A percentile compares a stretch with the other conserved stretches of the same genome.
phyloP scores from a whole-genome alignment of 1,140 invertebrate genomes.

The Drosophila tsacasi region DNA sequence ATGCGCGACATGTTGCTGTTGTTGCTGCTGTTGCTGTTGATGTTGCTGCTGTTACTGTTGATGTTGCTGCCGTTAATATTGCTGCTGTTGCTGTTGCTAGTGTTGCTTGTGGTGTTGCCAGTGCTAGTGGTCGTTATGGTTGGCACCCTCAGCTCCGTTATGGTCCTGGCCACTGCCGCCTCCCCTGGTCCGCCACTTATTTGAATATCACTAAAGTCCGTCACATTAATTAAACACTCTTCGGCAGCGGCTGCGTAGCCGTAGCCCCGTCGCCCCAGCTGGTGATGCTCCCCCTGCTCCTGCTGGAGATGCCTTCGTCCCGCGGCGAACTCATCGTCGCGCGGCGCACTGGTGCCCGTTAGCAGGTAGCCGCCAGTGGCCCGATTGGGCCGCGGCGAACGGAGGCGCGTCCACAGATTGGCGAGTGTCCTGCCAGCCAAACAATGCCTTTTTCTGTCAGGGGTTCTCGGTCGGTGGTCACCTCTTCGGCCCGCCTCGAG shows the following conservation, averaged over 20 bases:
- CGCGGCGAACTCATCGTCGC: conserved; percentile 68
- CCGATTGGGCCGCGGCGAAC: conserved; percentile 85
- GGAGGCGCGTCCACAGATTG: conserved; percentile 85
- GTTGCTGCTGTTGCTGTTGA: conserved; percentile 29
- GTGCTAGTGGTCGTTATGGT: conserved; percentile 61
- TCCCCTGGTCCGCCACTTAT: conserved; percentile 32
- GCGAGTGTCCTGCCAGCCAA: conserved; percentile 55
- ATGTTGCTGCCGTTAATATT: conserved; percentile 18
- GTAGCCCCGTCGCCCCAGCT: conserved; percentile 27
- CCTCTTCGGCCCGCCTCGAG: conserved; percentile 29
- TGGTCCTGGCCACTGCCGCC: conserved; percentile 25
- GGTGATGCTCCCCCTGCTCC: conserved; percentile 14
- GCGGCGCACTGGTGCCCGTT: conserved; percentile 74
- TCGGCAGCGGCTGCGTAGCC: conserved; percentile 46
- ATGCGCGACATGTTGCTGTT: conserved; percentile 78
- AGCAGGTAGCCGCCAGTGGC: conserved; percentile 84
- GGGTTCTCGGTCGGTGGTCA: conserved; percentile 1
- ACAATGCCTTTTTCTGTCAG: conserved; percentile 28
- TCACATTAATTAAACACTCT: conserved; percentile 83
- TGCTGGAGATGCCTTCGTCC: conserved; percentile 49
- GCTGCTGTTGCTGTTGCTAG: conserved; percentile 35
- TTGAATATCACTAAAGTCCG: conserved; percentile 78
- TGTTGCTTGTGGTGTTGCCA: conserved; percentile 34
- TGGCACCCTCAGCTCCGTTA: conserved; percentile 54
- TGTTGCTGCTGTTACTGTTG: conserved; percentile 8